These are phyloP conservation scores for Drosophila dunni DNA, from an alignment of 1,140 invertebrate species.

Conservation along the genomic window DNA sequence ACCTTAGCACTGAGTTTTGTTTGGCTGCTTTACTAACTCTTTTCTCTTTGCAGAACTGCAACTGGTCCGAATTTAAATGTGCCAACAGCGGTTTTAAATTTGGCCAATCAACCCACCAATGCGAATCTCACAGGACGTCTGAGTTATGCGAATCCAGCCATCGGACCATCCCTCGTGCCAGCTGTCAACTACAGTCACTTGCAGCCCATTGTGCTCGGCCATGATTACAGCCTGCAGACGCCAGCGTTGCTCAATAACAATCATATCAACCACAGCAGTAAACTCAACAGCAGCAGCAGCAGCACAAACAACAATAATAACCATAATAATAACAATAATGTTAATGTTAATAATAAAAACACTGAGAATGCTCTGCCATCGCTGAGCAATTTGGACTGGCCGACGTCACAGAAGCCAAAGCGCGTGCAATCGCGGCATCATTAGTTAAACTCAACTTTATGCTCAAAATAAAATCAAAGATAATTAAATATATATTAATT, in stretches of 20 bases:
- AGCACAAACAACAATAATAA: too few species aligned
- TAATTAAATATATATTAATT: background rate
- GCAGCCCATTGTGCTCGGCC: constrained; percentile 61
- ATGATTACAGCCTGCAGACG: constrained; percentile 63
- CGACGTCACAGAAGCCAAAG: constrained; percentile 41
- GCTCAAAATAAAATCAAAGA: constrained; percentile 22
- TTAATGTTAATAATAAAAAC: constrained; percentile 26
- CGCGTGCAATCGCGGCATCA: constrained; percentile 47
- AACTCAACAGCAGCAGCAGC: constrained; percentile 27
- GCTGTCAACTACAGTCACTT: constrained; percentile 60
- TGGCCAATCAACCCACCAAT: constrained; percentile 59
- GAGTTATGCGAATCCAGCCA: constrained; percentile 53
- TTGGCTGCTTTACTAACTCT: constrained; percentile 17
- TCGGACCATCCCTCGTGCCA: constrained; percentile 46
- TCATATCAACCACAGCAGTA: constrained; percentile 14
- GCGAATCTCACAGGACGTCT: constrained; percentile 38
- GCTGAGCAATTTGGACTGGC: constrained; percentile 48
- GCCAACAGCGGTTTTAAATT: constrained; percentile 44
- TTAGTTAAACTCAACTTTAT: constrained; percentile 24
- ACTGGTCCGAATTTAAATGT: constrained; percentile 57
- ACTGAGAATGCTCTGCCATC: constrained; percentile 29
- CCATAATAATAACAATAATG: constrained; percentile 15
- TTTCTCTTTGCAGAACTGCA: constrained; percentile 51
- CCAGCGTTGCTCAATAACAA: constrained; percentile 53
- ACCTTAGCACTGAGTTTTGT: background rate